Base-by-base conservation (phyloP, 1,140 invertebrate species). In the Polypedilum pembai region DNA sequence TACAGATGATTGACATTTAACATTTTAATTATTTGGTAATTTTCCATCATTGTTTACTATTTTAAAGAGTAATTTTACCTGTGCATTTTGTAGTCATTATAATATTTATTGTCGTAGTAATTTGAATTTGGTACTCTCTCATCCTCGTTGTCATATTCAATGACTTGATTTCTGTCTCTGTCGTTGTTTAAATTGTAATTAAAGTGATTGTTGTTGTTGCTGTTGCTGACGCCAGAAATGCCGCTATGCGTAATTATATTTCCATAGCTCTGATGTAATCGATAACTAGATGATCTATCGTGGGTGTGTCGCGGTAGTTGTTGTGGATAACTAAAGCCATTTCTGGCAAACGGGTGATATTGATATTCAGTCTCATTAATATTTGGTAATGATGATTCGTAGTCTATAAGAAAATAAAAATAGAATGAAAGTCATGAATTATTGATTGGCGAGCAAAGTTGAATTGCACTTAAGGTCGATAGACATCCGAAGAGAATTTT, bases 321-420 rank as follows among this genome's bases (percentile, higher is more conserved):
- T 33, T 56, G 18, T 21, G 33, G n/a, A 74, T n/a, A 17, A 40
- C 40, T 40, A 73, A 74, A 74, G 41, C 33, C 73, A 56, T 74
- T 74, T 21, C 56, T 74, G 21, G 45, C 40, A 17, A 40, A 74
- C 10, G 56, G 56, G 40, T 63, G 65, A 74, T 74, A 63, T 72
- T 69, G 65, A 21, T 69, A 21, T 69, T 69, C 65, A 69, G 65
- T 69, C 65, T 69, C 65, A 69, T 69, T 69, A 69, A 69, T 18
- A 69, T 18, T 20, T 8, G 65, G 65, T 69, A 56, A 56, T 56
- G 65, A 18, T 69, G 65, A 69, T 69, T 69, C 65, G 17, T 69
- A 69, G 20, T 69, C 65, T 69, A 18, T 69, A 3, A 15, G 15
- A 15, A 56, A 15, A 12, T 12, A 56, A 56, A 56, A 56, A 56